Conservation (phyloP, 2,888 invertebrate species). For the Daptonema setosum region DNA sequence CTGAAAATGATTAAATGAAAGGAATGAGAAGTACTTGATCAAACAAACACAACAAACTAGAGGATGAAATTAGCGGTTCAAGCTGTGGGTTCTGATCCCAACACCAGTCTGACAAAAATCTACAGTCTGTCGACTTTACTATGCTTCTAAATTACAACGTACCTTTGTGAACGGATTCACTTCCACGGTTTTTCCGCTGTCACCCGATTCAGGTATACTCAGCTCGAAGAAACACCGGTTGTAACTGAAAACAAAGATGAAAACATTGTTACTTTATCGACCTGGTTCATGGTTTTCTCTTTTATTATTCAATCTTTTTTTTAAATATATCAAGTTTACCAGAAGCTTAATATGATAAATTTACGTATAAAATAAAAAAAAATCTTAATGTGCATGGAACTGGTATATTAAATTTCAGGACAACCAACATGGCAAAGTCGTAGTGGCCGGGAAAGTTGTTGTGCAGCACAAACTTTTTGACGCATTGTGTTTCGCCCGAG, state of each 20-base stretch:
- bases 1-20: too few species aligned
- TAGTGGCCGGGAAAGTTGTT: slow-evolving; percentile 99
- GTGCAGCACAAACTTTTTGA: slow-evolving; percentile 88
- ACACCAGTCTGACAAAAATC: too few species aligned
- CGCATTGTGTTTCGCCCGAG: slow-evolving; percentile 75
- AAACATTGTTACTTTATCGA: not conserved
- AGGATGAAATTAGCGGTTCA: too few species aligned
- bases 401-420: not conserved
- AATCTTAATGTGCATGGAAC: not conserved
- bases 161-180: not conserved
- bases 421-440: slow-evolving; percentile 74
- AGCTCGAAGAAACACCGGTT: slow-evolving; percentile 77
- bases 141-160: not conserved
- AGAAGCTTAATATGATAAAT: not conserved
- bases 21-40: too few species aligned
- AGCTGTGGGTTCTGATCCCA: too few species aligned
- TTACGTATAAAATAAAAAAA: not conserved
- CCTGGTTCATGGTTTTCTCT: too few species aligned
- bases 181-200: slow-evolving; percentile 10
- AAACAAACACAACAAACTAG: too few species aligned
- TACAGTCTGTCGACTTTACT: too few species aligned
- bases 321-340: not conserved
- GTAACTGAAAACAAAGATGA: slow-evolving; percentile 33
- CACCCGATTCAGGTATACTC: slow-evolving; percentile 43
- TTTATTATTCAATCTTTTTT: too few species aligned